Evolutionary conservation across 35 echinoderm and acorn worm species (phyloP), one percentile per base, ranked within the genome.

Genomic region (Patiria miniata): DNA sequence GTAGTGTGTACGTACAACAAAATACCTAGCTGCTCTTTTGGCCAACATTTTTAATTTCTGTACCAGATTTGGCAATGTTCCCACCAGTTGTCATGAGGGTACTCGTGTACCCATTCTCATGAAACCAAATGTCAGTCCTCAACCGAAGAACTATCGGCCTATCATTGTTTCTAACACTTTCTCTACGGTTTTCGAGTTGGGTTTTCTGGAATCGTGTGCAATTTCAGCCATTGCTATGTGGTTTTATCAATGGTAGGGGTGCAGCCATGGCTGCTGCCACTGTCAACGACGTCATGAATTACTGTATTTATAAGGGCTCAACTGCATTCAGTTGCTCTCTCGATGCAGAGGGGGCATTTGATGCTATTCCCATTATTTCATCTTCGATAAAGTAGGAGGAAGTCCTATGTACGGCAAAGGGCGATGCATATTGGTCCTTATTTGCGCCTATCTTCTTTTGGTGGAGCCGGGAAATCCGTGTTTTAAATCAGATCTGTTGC

Each of bases 261-360:
- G 40, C 78, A 19, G 78, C 78, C 36, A 80, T 80, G 78, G 78
- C 78, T 9, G 78, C 78, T 40, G 17, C 16, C 16, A 82, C 79
- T 16, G 79, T 82, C 17, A 82, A 82, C 52, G 79, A 82, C 34
- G 79, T 82, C 42, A 80, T 80, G 42, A 80, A 82, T 51, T 52
- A 51, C 32, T 51, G 79, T 82, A 22, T 52, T 51, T 47, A 82
- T 51, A 18, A 52, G 26, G 79, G 39, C 52, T 50, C n/a, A n/a
- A n/a, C n/a, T n/a, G 79, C 28, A 51, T 82, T 51, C 52, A 40
- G 39, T 82, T 82, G 79, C 34, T 82, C 79, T 22, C 40, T 82
- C 23, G 79, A 82, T 82, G 79, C 79, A 23, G 79, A 82, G 79
- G 79, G 79, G n/a, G 79, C 79, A 19, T 82, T 82, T 82, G 30